Evolutionary conservation across 2,888 invertebrate genomes (phyloP).

Genomic region (Physocephala rufipes): DNA sequence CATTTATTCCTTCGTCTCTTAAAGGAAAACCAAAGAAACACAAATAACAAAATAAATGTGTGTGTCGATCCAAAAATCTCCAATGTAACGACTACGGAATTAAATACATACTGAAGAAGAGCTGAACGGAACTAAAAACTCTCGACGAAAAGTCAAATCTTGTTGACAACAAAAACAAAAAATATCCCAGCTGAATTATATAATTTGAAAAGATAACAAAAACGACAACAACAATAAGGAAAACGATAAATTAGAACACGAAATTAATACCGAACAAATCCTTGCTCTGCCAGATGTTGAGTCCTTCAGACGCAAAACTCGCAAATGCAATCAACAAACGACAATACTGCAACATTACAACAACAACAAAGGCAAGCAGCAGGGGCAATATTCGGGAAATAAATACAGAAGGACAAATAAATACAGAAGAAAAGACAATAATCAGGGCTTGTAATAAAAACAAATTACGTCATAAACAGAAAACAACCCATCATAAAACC

Average conservation of each 20-base stretch:
- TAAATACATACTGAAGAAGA: background rate
- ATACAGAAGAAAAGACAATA: conserved; percentile 20
- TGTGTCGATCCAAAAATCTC: background rate
- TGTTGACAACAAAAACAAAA: background rate
- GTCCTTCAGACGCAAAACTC: background rate
- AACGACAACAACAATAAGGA: background rate
- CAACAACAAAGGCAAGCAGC: too few relatives aligned
- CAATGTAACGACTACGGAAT: background rate
- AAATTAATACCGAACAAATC: conserved; percentile 27
- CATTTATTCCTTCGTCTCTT: background rate
- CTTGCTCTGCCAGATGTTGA: conserved; percentile 24
- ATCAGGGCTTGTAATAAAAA: conserved; percentile 31
- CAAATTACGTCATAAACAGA: conserved; percentile 34
- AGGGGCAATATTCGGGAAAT: too few relatives aligned
- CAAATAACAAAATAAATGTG: conserved; percentile 15
- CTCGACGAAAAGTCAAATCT: background rate
- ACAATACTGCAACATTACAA: background rate
- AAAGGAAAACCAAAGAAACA: background rate
- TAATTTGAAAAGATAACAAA: background rate
- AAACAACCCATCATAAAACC: conserved; percentile 24
- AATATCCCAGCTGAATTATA: background rate
- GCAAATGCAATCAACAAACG: background rate
- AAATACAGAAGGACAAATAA: background rate
- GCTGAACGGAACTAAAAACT: background rate
- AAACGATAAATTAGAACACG: conserved; percentile 2